Evolutionary conservation across 2,888 invertebrate species (phyloP).

Genomic region (Halocaridina rubra): DNA sequence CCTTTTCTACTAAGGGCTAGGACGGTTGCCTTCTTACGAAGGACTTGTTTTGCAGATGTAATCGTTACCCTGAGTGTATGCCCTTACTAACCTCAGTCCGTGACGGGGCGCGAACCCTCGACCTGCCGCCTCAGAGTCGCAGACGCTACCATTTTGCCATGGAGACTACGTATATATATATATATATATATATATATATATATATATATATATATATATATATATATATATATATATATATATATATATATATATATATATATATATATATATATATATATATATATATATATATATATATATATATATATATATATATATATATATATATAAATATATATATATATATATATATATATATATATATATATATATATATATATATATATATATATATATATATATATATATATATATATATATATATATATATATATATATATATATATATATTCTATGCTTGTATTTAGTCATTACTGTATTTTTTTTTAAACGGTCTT

Average conservation of each 20-base stretch:
- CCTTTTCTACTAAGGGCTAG: too few relatives aligned
- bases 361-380: not conserved
- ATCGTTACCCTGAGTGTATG: too few relatives aligned
- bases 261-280: constrained; percentile 5
- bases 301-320: not conserved
- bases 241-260: not conserved
- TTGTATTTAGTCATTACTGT: not conserved
- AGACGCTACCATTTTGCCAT: too few relatives aligned
- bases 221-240: not conserved
- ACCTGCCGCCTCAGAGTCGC: too few relatives aligned
- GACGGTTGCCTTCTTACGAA: too few relatives aligned
- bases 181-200: not conserved
- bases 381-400: not conserved
- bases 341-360: not conserved
- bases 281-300: constrained; percentile 2
- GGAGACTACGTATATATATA: too few relatives aligned
- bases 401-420: not conserved
- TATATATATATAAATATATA: not conserved
- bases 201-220: not conserved
- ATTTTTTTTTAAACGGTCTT: not conserved
- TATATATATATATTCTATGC: not conserved
- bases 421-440: not conserved
- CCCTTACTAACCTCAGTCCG: too few relatives aligned
- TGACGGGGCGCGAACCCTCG: too few relatives aligned
- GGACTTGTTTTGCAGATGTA: too few relatives aligned